Base-by-base conservation (phyloP, 2,113 vertebrate genomes). In the Ursus arctos region DNA sequence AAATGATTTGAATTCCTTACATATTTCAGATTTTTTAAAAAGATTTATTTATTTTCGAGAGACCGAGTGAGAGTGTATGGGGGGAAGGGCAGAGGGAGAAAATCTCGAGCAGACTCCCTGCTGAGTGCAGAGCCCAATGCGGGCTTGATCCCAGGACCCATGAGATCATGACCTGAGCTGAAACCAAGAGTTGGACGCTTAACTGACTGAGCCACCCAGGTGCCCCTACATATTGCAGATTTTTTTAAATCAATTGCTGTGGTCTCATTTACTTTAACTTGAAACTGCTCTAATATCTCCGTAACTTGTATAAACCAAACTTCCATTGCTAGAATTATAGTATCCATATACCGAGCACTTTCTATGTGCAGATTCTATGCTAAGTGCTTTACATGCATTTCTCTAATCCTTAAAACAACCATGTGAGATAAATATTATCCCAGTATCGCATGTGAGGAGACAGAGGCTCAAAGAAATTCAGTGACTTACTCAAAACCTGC, bases 381-480 rank as follows among this genome's bases (percentile, higher is more conserved):
- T 28, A 77, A 77, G 6, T 51, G 6, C 63, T 96, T 9, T 49
- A 11, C 8, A 4, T 72, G 40, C 12, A 63, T 67, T 80, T 96
- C 43, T 88, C 5, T 95, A 63, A 81, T 49, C n/a, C n/a, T 26
- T 43, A 71, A 77, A 89, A 79, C 24, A 90, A 49, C 4, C 26
- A 26, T 51, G 18, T 89, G 24, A 76, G 40, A 49, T 67, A 69
- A 53, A 69, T 87, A 72, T 26, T 40, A 87, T 14, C 81, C 4
- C 15, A 89, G 11, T 36, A 28, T 97, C 80, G 5, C 81, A 81
- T 57, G 36, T 92, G 76, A 49, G 3, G 49, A 53, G 96, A 61
- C 6, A 57, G 6, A 63, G n/a, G 14, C 83, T 91, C 85, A 79
- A 18, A 76, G 16, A 95, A 74, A 81, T 88, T 92, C 88, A 94